Evolutionary conservation across 2,888 invertebrate genomes (phyloP).

Genomic region (Hirtodrosophila duncani): DNA sequence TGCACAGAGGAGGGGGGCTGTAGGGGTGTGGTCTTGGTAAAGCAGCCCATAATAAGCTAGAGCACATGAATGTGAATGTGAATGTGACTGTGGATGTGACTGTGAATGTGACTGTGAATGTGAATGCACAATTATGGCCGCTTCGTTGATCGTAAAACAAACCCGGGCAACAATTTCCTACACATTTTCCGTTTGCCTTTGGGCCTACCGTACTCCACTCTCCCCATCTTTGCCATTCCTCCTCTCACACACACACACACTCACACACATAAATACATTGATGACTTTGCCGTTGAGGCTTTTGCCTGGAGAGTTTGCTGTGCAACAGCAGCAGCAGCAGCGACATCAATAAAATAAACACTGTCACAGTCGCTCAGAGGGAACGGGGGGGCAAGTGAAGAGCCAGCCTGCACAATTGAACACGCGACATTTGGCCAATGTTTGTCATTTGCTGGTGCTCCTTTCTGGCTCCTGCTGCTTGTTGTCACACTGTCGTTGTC

Average conservation of each 20-base stretch:
- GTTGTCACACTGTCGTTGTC: slow-evolving; percentile 25
- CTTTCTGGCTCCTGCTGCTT: too few species aligned
- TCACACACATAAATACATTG: slow-evolving; percentile 17
- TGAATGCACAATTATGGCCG: slow-evolving; percentile 69
- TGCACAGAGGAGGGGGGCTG: too few species aligned
- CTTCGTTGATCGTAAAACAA: slow-evolving; percentile 69
- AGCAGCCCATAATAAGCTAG: slow-evolving; percentile 38
- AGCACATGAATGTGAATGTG: background rate
- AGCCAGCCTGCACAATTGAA: slow-evolving; percentile 56
- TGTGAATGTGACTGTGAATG: slow-evolving; percentile 38
- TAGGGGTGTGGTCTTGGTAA: too few species aligned
- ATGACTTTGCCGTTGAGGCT: slow-evolving; percentile 47
- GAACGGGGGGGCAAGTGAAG: slow-evolving; percentile 6
- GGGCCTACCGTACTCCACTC: background rate
- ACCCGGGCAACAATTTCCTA: slow-evolving; percentile 17
- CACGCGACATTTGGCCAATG: slow-evolving; percentile 59
- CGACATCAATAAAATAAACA: slow-evolving; percentile 70
- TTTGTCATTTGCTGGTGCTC: too few species aligned
- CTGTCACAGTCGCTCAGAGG: slow-evolving; percentile 39
- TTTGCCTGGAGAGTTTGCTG: slow-evolving; percentile 18
- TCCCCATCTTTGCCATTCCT: background rate
- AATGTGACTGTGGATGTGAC: slow-evolving; percentile 15
- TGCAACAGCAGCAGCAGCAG: slow-evolving; percentile 6
- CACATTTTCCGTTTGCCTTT: slow-evolving; percentile 15
- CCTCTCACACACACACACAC: background rate